Percentiles rank a stretch among this genome's conserved stretches.
Evolutionary conservation across 2,113 vertebrate genomes (phyloP).

Genomic region (Ornithorhynchus anatinus): DNA sequence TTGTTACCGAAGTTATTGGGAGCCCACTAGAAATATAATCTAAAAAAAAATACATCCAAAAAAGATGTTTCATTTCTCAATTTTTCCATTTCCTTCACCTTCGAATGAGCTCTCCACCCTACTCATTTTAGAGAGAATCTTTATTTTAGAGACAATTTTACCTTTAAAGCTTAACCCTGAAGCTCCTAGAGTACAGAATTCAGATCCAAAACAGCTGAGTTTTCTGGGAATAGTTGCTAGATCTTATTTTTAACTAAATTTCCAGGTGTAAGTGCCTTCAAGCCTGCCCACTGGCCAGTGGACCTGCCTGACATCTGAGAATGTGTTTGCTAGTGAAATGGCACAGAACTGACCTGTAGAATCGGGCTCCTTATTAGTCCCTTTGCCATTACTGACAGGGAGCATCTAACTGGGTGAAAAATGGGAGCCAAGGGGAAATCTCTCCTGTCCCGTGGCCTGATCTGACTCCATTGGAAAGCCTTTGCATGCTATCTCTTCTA

Average conservation of each 20-base stretch:
- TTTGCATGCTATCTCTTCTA: not conserved
- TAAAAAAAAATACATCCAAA: slow-evolving; percentile 50
- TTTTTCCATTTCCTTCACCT: slow-evolving; percentile 44
- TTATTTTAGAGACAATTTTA: slow-evolving; percentile 25
- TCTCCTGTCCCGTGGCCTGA: not conserved
- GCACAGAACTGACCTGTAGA: not conserved
- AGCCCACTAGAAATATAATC: slow-evolving; percentile 41
- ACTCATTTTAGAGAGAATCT: slow-evolving; percentile 28
- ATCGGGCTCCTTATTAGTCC: too few relatives aligned
- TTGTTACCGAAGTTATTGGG: slow-evolving; percentile 41
- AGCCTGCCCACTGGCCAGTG: slow-evolving; percentile 25
- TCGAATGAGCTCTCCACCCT: not conserved
- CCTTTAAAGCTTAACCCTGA: slow-evolving; percentile 19
- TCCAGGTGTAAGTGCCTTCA: slow-evolving; percentile 16
- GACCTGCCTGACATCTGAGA: not conserved
- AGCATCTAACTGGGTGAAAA: too few relatives aligned
- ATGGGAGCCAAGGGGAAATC: not conserved
- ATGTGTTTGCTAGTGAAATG: not conserved
- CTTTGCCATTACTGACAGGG: not conserved
- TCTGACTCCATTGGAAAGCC: not conserved
- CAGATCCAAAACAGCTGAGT: slow-evolving; percentile 45
- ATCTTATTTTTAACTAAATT: too few relatives aligned
- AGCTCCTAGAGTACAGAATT: slow-evolving; percentile 26
- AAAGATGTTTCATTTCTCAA: slow-evolving; percentile 36
- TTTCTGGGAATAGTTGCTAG: slow-evolving; percentile 53